Conservation (phyloP, 30 jellyfish, hydroid and myxozoan genomes). For the Aurelia aurita complex sp. Pacific region DNA sequence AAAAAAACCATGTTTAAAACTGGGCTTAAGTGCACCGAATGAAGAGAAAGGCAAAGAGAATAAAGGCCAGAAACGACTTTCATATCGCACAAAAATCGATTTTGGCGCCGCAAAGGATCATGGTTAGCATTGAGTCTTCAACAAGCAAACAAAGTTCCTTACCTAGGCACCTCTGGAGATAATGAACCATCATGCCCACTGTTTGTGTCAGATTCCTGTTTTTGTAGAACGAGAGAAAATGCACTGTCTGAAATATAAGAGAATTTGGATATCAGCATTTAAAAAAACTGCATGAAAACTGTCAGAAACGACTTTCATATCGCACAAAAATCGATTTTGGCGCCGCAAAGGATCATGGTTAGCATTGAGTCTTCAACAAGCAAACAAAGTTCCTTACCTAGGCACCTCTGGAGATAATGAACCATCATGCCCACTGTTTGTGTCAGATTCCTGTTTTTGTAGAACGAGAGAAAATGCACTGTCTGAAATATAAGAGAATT, state of each 20-base stretch:
- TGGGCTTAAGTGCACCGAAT: no score
- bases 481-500: constrained; percentile 3
- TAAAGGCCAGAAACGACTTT: not conserved
- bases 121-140: not conserved
- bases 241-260: constrained; percentile 44
- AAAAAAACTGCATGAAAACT: not conserved
- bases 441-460: constrained; percentile 4
- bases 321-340: not conserved
- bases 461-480: constrained; percentile 45
- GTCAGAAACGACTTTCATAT: not conserved
- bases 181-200: constrained; percentile 23
- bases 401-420: constrained; percentile 13
- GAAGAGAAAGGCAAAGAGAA: no score
- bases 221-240: constrained; percentile 16
- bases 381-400: not conserved
- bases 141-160: not conserved
- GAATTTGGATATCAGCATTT: not conserved
- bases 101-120: no score
- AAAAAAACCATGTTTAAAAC: no score
- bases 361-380: not conserved
- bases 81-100: not conserved
- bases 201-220: constrained; percentile 10
- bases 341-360: no score
- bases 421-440: constrained; percentile 22
- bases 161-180: constrained; percentile 4